Conservation (phyloP, 2,797 vertebrate genomes). For the Brachyalestes nurse region DNA sequence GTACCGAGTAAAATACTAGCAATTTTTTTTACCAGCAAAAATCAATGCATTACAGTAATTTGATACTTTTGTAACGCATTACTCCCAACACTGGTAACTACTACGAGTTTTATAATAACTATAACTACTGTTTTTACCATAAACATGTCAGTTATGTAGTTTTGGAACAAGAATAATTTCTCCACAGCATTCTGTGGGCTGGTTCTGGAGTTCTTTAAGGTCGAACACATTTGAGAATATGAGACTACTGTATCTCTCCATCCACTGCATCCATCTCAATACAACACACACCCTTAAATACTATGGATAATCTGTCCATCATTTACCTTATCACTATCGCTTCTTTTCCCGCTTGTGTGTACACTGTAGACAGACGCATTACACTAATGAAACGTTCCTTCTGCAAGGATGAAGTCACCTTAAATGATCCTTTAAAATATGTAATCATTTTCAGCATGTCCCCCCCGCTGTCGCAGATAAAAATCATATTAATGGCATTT, state of each 20-base stretch:
- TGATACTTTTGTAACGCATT: too few relatives aligned
- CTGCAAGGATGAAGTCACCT: constrained; percentile 47
- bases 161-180: too few relatives aligned
- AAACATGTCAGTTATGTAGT: too few relatives aligned
- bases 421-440: constrained; percentile 49
- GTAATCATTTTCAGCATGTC: constrained; percentile 57
- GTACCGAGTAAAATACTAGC: too few relatives aligned
- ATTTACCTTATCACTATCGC: constrained; percentile 26
- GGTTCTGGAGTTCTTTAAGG: neutral
- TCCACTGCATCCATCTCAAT: constrained; percentile 19
- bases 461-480: constrained; percentile 64
- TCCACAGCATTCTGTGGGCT: too few relatives aligned
- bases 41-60: too few relatives aligned
- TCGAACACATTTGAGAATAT: constrained; percentile 18
- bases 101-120: too few relatives aligned
- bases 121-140: too few relatives aligned
- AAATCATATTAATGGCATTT: constrained; percentile 59
- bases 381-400: constrained; percentile 8
- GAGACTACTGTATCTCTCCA: neutral
- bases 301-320: constrained; percentile 22
- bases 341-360: neutral
- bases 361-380: neutral
- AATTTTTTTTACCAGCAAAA: too few relatives aligned
- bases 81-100: too few relatives aligned
- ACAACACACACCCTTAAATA: neutral